Evolutionary conservation across 1,140 invertebrate species (phyloP), one percentile per base, ranked within the genome.

Genomic region (Polypedilum pembai): DNA sequence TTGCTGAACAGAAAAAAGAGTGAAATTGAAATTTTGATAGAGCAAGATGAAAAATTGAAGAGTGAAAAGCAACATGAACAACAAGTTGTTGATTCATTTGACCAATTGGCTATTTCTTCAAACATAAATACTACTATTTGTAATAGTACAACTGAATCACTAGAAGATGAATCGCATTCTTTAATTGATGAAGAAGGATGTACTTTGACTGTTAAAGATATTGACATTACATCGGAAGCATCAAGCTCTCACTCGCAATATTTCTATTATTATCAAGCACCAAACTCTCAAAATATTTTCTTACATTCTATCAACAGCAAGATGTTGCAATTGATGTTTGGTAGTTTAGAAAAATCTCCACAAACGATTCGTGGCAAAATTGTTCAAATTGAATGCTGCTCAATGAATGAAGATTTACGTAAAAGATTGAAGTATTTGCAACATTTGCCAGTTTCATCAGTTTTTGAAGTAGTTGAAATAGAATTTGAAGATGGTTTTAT

Each of bases 241-340:
- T 78, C 7, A 18, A 40, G 40, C 24, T n/a, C 24, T 21, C 72
- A 83, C 77, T 76, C 79, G 41, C 91, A 89, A 82, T 88, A 86
- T 77, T 92, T 91, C 82, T 94, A 93, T 79, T 95, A 94, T 80
- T 95, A 95, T 84, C 93, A 95, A 89, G 92, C 91, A 75, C 85
- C 86, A 41, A 94, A 96, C 84, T 95, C 95, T 0, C 95, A 97
- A 82, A 92, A 95, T 80, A 88, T 98, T 33, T 99, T 94, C 82
- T 82, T 98, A 72, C 93, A 98, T 84, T 89, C 93, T 3, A 82
- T 98, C 76, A 98, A 98, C 83, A 89, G 93, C 2, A 90, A 91
- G 73, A 96, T 98, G 88, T 82, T 99, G 76, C 90, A 93, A 79
- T 87, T 89, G 69, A 89, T 93, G 72, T 98, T 95, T 85, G 94